Evolutionary conservation across 2,888 invertebrate genomes (phyloP).

Genomic region (Lasioglossum calceatum): DNA sequence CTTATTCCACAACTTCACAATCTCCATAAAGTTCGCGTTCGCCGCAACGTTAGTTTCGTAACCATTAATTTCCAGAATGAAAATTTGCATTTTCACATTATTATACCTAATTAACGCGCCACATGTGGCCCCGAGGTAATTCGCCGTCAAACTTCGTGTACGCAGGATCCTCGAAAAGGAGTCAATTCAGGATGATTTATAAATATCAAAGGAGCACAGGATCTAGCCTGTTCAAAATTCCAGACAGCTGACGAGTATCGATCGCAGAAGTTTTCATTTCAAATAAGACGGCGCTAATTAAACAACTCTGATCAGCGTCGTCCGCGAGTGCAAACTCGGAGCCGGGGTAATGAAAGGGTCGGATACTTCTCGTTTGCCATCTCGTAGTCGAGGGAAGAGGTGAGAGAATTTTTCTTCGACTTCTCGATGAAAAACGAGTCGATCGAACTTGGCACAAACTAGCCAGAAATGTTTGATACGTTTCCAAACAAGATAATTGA

Average conservation of each 20-base stretch:
- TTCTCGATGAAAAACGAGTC: not conserved
- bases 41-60: not conserved
- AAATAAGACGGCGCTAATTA: not conserved
- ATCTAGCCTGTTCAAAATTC: not conserved
- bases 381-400: not conserved
- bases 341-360: not conserved
- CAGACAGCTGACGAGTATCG: not conserved
- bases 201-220: not conserved
- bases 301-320: not conserved
- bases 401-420: not conserved
- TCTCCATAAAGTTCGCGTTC: not conserved
- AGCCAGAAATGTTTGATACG: not conserved
- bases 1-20: too few relatives aligned
- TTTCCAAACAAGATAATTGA: not conserved
- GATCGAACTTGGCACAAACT: not conserved
- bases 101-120: not conserved
- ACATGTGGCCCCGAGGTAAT: not conserved
- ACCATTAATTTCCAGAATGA: not conserved
- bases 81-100: not conserved
- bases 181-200: not conserved
- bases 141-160: not conserved
- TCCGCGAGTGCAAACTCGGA: not conserved
- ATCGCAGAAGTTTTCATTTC: not conserved
- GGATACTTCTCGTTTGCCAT: not conserved
- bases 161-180: not conserved